These are phyloP conservation scores for Dinocampus coccinellae DNA, from an alignment of 2,888 invertebrate species.

Conservation along the genomic window DNA sequence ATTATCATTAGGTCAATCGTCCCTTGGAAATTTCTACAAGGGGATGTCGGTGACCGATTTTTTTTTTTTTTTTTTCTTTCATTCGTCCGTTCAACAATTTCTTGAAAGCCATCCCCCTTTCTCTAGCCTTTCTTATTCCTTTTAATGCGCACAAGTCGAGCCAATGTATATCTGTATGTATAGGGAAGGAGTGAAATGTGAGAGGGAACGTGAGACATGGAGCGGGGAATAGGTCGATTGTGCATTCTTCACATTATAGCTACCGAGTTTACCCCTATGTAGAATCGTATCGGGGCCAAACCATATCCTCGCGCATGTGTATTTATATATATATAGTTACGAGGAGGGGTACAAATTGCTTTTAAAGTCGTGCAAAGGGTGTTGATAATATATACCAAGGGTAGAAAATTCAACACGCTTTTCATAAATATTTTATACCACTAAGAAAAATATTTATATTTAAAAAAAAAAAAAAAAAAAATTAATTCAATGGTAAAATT, in stretches of 20 bases:
- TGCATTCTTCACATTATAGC: slow-evolving; percentile 17
- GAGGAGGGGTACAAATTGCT: slow-evolving; percentile 12
- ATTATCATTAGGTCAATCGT: slow-evolving; percentile 1
- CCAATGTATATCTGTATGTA: not conserved
- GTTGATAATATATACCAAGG: not conserved
- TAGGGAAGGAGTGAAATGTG: not conserved
- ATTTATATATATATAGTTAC: not conserved
- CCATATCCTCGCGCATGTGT: not conserved
- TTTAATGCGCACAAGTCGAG: too few relatives aligned
- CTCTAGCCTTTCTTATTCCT: too few relatives aligned
- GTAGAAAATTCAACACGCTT: not conserved
- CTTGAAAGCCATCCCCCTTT: not conserved
- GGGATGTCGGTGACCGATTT: slow-evolving; percentile 23
- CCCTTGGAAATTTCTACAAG: slow-evolving; percentile 1
- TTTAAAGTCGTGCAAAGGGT: slow-evolving; percentile 17
- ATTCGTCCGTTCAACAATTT: slow-evolving; percentile 14
- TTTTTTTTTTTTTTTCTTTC: too few relatives aligned
- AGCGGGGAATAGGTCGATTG: not conserved
- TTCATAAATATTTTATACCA: not conserved
- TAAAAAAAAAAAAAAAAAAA: not conserved
- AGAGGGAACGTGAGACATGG: not conserved
- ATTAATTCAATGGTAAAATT: not conserved
- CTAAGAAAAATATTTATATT: not conserved
- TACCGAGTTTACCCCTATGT: not conserved
- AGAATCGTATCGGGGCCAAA: slow-evolving; percentile 6